Evolutionary conservation across 2,113 vertebrate species (phyloP).

Genomic region (Camelus dromedarius): DNA sequence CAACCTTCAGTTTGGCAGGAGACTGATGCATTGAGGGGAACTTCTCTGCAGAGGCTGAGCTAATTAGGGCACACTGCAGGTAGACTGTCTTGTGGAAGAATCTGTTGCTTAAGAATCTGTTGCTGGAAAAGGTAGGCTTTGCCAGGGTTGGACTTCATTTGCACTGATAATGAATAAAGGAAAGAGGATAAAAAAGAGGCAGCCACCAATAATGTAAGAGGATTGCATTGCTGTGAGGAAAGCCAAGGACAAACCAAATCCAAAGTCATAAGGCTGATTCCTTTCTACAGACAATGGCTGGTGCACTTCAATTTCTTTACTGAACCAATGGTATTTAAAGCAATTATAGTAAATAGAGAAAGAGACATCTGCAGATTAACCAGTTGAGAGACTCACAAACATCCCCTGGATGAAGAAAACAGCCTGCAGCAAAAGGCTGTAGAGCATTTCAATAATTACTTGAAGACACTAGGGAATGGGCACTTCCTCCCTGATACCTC

Average conservation of each 20-base stretch:
- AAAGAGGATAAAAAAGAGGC: conserved; percentile 98
- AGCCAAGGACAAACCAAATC: conserved; percentile 97
- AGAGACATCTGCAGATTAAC: conserved; percentile 98
- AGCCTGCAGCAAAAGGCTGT: conserved; percentile 96
- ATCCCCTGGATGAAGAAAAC: conserved; percentile 98
- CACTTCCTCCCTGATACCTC: conserved; percentile 97
- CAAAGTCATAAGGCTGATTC: conserved; percentile 99
- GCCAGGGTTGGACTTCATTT: conserved; percentile 94
- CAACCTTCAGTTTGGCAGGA: conserved; percentile 88
- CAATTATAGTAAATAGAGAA: conserved; percentile 94
- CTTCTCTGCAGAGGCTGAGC: conserved; percentile 89
- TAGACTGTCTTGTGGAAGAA: conserved; percentile 98
- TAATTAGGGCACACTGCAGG: conserved; percentile 93
- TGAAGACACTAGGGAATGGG: conserved; percentile 96
- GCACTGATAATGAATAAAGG: conserved; percentile 99
- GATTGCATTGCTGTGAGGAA: conserved; percentile 96
- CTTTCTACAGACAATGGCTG: conserved; percentile 97
- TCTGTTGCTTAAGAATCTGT: conserved; percentile 94
- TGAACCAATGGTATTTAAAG: background rate
- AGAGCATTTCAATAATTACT: conserved; percentile 98
- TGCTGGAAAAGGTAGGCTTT: conserved; percentile 96
- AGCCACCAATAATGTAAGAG: conserved; percentile 88
- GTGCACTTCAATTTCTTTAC: conserved; percentile 96
- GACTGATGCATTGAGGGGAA: conserved; percentile 90
- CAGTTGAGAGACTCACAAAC: conserved; percentile 97